Percentiles rank a stretch among this genome's conserved stretches.
Evolutionary conservation across 2,888 invertebrate genomes (phyloP).

Genomic region (Cephus pygmeus): DNA sequence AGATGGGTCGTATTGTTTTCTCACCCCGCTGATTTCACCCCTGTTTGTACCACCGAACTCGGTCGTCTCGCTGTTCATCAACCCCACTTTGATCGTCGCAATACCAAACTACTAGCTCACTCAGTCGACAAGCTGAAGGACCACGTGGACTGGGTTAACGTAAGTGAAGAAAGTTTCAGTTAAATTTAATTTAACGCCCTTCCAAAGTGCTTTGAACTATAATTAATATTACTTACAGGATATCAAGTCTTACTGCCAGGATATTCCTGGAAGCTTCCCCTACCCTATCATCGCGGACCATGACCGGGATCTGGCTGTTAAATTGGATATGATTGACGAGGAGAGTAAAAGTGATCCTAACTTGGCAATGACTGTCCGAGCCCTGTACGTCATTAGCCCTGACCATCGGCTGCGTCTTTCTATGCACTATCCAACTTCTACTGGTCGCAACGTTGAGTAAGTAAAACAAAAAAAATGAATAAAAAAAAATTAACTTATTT

Average conservation of each 20-base stretch:
- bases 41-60: conserved; percentile 90
- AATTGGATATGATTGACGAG: conserved; percentile 84
- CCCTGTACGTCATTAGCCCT: conserved; percentile 85
- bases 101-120: conserved; percentile 81
- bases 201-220: background rate
- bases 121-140: conserved; percentile 81
- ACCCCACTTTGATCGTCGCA: conserved; percentile 76
- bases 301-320: conserved; percentile 76
- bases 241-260: conserved; percentile 77
- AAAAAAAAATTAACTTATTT: background rate
- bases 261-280: conserved; percentile 79
- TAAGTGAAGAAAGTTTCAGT: conserved; percentile 49
- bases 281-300: conserved; percentile 87
- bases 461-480: conserved; percentile 52
- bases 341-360: conserved; percentile 75
- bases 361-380: conserved; percentile 77
- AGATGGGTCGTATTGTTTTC: conserved; percentile 91
- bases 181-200: background rate
- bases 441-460: conserved; percentile 88
- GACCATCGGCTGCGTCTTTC: conserved; percentile 82
- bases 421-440: conserved; percentile 87
- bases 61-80: conserved; percentile 79
- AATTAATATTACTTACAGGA: conserved; percentile 63
- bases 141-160: conserved; percentile 83
- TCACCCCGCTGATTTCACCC: conserved; percentile 90